Percentiles rank a stretch among this genome's conserved stretches.
Evolutionary conservation across 2,797 vertebrate genomes (phyloP).

Genomic region (Rallus crepitans): DNA sequence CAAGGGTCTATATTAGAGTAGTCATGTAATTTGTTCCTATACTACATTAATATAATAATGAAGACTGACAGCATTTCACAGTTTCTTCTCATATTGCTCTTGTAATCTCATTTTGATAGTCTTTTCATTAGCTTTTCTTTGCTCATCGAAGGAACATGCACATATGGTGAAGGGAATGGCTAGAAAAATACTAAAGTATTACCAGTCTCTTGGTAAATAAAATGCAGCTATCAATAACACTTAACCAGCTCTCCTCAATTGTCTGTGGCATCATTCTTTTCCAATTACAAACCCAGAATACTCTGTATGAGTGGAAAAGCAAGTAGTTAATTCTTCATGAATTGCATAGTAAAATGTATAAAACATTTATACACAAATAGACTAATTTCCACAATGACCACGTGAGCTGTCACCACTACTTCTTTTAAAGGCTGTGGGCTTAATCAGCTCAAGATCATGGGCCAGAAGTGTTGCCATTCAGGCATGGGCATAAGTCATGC

Average conservation of each 20-base stretch:
- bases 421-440: neutral
- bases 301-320: neutral
- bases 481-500: neutral
- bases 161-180: neutral
- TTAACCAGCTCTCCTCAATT: neutral
- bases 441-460: neutral
- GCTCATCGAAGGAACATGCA: neutral
- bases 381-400: neutral
- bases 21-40: neutral
- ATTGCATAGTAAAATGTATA: neutral
- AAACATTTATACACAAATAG: neutral
- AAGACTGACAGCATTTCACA: neutral
- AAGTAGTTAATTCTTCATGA: neutral
- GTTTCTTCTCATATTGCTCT: neutral
- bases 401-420: neutral
- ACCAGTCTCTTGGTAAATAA: neutral
- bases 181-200: neutral
- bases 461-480: neutral
- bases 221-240: neutral
- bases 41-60: neutral
- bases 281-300: neutral
- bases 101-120: neutral
- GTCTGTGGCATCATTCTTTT: neutral
- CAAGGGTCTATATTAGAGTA: neutral
- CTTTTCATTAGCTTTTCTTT: slow-evolving; percentile 9